These are phyloP conservation scores for Zaprionus africanus DNA, from an alignment of 1,140 invertebrate species.

Conservation along the genomic window DNA sequence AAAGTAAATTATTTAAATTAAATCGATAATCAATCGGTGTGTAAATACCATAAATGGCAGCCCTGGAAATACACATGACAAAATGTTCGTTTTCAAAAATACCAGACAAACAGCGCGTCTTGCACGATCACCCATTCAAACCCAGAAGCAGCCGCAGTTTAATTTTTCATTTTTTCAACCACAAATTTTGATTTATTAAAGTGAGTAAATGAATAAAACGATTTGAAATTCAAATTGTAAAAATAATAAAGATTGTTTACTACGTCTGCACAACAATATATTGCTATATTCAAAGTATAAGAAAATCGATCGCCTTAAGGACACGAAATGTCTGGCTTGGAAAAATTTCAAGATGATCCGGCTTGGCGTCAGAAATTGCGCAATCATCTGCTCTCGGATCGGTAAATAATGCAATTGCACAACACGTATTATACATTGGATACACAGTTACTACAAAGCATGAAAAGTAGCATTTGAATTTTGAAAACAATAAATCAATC, in stretches of 20 bases:
- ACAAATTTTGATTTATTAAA: constrained; percentile 7
- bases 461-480: constrained; percentile 13
- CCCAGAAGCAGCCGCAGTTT: background rate
- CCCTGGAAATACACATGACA: background rate
- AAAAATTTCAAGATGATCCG: constrained; percentile 74
- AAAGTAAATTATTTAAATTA: background rate
- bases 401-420: constrained; percentile 65
- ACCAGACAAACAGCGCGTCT: constrained; percentile 26
- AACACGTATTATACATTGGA: background rate
- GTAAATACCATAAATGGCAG: background rate
- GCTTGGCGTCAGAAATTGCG: constrained; percentile 73
- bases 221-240: background rate
- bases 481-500: background rate
- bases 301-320: constrained; percentile 9
- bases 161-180: background rate
- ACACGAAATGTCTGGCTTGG: constrained; percentile 65
- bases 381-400: constrained; percentile 63
- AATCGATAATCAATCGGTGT: background rate
- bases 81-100: constrained; percentile 19
- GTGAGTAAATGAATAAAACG: constrained; percentile 3
- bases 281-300: constrained; percentile 17
- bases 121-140: constrained; percentile 23
- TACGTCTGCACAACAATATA: background rate
- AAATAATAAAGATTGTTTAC: background rate
- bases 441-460: constrained; percentile 14